Evolutionary conservation across 1,140 invertebrate genomes (phyloP).

Genomic region (Heliconius hermathena): DNA sequence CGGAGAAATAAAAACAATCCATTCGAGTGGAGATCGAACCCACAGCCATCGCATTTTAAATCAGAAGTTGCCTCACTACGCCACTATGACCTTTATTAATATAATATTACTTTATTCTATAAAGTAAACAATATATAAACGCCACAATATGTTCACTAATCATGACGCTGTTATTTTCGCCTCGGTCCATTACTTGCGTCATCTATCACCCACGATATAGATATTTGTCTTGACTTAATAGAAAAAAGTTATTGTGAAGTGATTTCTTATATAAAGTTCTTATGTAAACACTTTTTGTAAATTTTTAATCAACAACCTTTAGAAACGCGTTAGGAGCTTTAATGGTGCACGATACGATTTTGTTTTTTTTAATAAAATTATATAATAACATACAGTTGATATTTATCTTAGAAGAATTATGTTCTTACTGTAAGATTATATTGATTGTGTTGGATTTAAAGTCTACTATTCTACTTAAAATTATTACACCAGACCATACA

Average conservation of each 20-base stretch:
- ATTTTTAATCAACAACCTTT: conserved; percentile 25
- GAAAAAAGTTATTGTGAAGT: neutral
- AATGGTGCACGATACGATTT: neutral
- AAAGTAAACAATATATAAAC: neutral
- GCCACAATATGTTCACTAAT: neutral
- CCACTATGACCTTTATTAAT: neutral
- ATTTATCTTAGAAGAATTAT: neutral
- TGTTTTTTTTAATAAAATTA: neutral
- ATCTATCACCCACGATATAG: neutral
- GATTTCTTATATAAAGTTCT: neutral
- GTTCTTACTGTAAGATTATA: neutral
- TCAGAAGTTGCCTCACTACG: no score
- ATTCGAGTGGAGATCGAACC: no score
- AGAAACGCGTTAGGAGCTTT: conserved; percentile 16
- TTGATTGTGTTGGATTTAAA: no score
- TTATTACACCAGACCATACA: no score
- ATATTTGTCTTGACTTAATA: conserved; percentile 4
- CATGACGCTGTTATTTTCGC: neutral
- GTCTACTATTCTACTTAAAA: no score
- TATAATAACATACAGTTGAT: neutral
- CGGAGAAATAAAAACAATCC: no score
- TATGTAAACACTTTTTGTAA: neutral
- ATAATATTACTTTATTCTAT: neutral
- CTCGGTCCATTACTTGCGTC: neutral
- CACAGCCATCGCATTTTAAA: no score